A percentile compares a stretch with the other conserved stretches of the same genome.
Conservation (phyloP, 2,113 vertebrate species). For the Pelecanoides urinatrix region DNA sequence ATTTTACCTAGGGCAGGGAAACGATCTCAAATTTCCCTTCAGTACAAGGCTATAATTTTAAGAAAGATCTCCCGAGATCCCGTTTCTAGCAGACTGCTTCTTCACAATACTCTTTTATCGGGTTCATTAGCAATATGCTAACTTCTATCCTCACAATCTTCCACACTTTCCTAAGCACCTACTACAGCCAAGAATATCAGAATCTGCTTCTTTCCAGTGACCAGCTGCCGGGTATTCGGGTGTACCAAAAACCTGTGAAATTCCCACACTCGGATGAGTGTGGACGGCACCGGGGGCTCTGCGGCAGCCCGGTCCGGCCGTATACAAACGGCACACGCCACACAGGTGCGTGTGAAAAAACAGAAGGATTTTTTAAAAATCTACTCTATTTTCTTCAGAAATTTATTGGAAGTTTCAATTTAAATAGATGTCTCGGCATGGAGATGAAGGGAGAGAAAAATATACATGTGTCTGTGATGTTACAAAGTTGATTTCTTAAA, state of each 20-base stretch:
- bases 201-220: neutral
- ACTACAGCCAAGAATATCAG: neutral
- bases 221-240: neutral
- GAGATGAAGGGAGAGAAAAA: neutral
- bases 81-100: neutral
- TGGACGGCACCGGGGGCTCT: neutral
- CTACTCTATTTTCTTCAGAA: neutral
- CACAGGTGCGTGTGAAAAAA: neutral
- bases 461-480: rapidly evolving
- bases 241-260: neutral
- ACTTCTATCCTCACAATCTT: neutral
- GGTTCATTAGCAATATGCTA: neutral
- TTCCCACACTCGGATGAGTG: neutral
- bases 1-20: neutral
- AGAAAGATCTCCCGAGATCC: neutral
- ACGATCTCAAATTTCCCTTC: neutral
- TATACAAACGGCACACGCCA: neutral
- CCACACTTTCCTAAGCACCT: neutral
- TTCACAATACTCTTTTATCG: too few species aligned
- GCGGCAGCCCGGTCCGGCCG: neutral
- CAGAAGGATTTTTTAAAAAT: neutral
- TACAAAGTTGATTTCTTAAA: neutral
- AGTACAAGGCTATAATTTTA: neutral
- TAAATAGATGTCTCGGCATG: neutral
- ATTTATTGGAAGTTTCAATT: neutral